A percentile compares a stretch with the other conserved stretches of the same genome.
phyloP scores from a whole-genome alignment of 2,888 invertebrate genomes.

The Caenorhabditis panamensis region DNA sequence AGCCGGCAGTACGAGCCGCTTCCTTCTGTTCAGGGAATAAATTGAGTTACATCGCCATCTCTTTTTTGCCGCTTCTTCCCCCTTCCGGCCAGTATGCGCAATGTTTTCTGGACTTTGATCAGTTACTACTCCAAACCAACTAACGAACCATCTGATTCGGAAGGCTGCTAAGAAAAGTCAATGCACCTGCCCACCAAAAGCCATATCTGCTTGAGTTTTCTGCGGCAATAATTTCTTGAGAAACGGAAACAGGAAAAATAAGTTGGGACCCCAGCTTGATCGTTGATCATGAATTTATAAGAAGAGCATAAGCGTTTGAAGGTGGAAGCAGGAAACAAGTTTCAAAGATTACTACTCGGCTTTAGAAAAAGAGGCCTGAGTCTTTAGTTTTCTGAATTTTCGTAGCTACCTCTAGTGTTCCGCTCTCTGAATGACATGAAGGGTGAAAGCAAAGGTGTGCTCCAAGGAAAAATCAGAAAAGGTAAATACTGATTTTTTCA shows the following conservation, averaged over 20 bases:
- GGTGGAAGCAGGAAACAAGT: conserved; percentile 33
- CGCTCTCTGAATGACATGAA: conserved; percentile 23
- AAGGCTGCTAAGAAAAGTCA: conserved; percentile 4
- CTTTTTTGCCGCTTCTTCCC: conserved; percentile 12
- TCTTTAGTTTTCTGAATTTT: too few relatives aligned
- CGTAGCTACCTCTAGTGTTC: not conserved
- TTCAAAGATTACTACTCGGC: conserved; percentile 42
- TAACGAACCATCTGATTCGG: conserved; percentile 48
- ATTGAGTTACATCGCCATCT: conserved; percentile 43
- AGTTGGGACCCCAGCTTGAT: conserved; percentile 32
- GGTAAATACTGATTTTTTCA: conserved; percentile 13
- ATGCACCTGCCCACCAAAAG: conserved; percentile 55
- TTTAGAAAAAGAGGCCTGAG: not conserved
- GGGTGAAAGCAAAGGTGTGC: conserved; percentile 15
- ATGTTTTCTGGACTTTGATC: conserved; percentile 46
- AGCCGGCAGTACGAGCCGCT: conserved; percentile 21
- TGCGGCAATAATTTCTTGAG: not conserved
- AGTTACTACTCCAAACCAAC: conserved; percentile 13
- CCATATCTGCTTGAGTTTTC: conserved; percentile 12
- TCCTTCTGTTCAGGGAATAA: conserved; percentile 48
- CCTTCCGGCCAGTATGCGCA: conserved; percentile 24
- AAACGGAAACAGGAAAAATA: conserved; percentile 43
- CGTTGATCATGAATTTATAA: conserved; percentile 50
- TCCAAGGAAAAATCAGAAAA: conserved; percentile 5
- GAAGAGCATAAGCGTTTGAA: conserved; percentile 37